phyloP scores from a whole-genome alignment of 2,113 vertebrate species.

The Microtus oregoni region DNA sequence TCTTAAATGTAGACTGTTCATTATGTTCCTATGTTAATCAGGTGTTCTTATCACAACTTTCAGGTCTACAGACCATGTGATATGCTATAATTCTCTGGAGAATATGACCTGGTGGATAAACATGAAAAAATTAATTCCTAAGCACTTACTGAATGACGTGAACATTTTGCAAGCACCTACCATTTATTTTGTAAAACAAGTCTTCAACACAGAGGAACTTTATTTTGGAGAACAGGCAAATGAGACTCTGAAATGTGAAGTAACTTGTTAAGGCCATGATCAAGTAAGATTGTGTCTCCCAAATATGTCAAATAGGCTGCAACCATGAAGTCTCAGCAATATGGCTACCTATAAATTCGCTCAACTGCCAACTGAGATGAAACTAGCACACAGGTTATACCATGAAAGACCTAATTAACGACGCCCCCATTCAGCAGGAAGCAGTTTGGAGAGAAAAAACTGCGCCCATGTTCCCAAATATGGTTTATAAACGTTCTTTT shows the following conservation, averaged over 20 bases:
- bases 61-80: not conserved
- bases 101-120: conserved; percentile 7
- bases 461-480: too few relatives aligned
- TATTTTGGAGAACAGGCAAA: not conserved
- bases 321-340: not conserved
- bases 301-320: not conserved
- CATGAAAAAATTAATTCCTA: not conserved
- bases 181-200: not conserved
- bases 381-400: too few relatives aligned
- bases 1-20: not conserved
- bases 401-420: too few relatives aligned
- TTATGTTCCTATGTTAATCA: not conserved
- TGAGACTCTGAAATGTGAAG: not conserved
- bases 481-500: too few relatives aligned
- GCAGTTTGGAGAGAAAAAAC: too few relatives aligned
- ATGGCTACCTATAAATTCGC: too few relatives aligned
- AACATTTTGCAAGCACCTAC: not conserved
- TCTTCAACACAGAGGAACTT: not conserved
- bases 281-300: not conserved
- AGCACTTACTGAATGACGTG: not conserved
- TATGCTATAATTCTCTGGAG: not conserved
- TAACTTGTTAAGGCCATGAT: not conserved
- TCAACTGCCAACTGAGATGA: too few relatives aligned
- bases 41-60: not conserved
- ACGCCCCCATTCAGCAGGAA: too few relatives aligned